A percentile compares a stretch with the other conserved stretches of the same genome.
Evolutionary conservation across 2,113 vertebrate species (phyloP).

Genomic region (Strix uralensis): DNA sequence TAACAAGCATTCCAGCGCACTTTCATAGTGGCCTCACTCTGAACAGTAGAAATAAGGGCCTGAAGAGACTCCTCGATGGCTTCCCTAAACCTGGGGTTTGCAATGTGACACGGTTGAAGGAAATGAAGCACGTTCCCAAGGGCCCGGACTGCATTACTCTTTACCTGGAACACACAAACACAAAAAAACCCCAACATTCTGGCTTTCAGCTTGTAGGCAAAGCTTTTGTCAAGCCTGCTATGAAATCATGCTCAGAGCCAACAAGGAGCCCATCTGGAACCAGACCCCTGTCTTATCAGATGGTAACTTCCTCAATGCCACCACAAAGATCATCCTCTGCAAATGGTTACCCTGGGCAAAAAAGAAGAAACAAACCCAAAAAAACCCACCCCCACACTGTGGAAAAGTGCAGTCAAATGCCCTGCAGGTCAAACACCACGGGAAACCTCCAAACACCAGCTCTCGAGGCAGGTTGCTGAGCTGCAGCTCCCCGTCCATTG

Average conservation of each 20-base stretch:
- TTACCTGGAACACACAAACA: slow-evolving; percentile 78
- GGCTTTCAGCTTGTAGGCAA: neutral
- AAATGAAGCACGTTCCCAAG: slow-evolving; percentile 96
- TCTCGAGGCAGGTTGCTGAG: neutral
- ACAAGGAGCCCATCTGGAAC: neutral
- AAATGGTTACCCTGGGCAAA: neutral
- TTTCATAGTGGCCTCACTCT: slow-evolving; percentile 92
- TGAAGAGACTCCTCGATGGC: slow-evolving; percentile 86
- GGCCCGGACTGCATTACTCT: slow-evolving; percentile 90
- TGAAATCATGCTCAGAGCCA: neutral
- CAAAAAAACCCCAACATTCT: neutral
- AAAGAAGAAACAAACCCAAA: no score
- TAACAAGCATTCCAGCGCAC: slow-evolving; percentile 98
- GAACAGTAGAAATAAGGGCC: slow-evolving; percentile 85
- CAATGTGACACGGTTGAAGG: slow-evolving; percentile 83
- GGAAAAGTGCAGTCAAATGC: neutral
- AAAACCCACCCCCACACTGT: no score
- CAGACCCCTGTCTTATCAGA: neutral
- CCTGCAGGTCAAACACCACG: neutral
- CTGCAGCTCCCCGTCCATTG: neutral
- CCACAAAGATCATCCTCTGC: neutral
- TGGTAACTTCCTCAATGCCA: neutral
- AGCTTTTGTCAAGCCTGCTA: neutral
- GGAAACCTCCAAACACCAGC: neutral
- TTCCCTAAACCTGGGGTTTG: slow-evolving; percentile 81